Conservation (phyloP, 2,888 invertebrate genomes). For the Sesia bembeciformis region DNA sequence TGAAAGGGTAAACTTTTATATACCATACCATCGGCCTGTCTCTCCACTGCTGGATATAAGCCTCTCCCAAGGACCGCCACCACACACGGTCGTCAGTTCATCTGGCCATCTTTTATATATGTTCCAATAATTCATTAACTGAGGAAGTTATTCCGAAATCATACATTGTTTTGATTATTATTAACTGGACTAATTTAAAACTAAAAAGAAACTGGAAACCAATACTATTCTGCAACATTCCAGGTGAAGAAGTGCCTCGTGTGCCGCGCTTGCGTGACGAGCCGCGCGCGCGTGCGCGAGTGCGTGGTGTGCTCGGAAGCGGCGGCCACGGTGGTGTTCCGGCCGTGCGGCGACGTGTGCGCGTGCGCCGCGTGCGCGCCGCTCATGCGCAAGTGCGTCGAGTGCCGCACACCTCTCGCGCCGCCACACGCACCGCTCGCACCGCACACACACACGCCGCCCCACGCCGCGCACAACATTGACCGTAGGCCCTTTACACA, state of each 20-base stretch:
- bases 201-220: too few species aligned
- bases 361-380: slow-evolving; percentile 90
- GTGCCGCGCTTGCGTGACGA: slow-evolving; percentile 88
- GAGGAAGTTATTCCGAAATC: too few species aligned
- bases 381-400: slow-evolving; percentile 98
- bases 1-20: too few species aligned
- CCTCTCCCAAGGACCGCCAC: too few species aligned
- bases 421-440: slow-evolving; percentile 50
- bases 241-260: slow-evolving; percentile 95
- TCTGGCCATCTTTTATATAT: too few species aligned
- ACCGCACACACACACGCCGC: slow-evolving; percentile 22
- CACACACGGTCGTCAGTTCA: too few species aligned
- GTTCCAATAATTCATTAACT: too few species aligned
- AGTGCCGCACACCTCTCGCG: slow-evolving; percentile 88
- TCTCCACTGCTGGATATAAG: too few species aligned
- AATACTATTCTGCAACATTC: background rate
- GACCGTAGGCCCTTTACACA: background rate
- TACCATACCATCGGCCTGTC: too few species aligned
- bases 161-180: too few species aligned
- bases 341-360: slow-evolving; percentile 96
- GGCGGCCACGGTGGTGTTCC: slow-evolving; percentile 92
- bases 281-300: slow-evolving; percentile 91
- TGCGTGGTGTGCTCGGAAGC: slow-evolving; percentile 97
- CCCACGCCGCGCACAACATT: slow-evolving; percentile 4
- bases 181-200: too few species aligned